Conservation (phyloP, 2,888 invertebrate species). For the Eubasilissa splendida region DNA sequence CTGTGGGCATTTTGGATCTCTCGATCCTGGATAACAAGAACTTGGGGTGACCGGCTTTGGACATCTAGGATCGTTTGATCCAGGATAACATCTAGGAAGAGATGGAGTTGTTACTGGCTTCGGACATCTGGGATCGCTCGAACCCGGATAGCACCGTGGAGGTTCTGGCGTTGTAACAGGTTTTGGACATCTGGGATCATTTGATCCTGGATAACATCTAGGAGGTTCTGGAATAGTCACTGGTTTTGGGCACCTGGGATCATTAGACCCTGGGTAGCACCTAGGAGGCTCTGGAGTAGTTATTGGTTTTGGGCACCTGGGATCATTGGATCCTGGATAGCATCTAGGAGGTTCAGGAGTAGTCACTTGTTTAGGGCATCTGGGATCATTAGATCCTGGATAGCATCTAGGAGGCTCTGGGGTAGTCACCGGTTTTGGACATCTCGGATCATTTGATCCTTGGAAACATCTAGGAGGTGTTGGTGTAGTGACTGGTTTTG, state of each 20-base stretch:
- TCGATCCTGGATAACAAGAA: slow-evolving; percentile 62
- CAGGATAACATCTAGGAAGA: slow-evolving; percentile 59
- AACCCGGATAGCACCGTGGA: slow-evolving; percentile 62
- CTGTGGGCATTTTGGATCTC: slow-evolving; percentile 64
- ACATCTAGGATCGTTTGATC: slow-evolving; percentile 60
- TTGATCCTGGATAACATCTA: slow-evolving; percentile 61
- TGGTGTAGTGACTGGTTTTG: slow-evolving; percentile 47
- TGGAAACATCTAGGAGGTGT: slow-evolving; percentile 61
- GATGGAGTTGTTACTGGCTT: slow-evolving; percentile 57
- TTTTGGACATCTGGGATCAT: slow-evolving; percentile 63
- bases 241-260: slow-evolving; percentile 63
- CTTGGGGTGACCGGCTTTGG: slow-evolving; percentile 60
- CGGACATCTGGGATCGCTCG: slow-evolving; percentile 60
- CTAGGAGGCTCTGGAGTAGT: slow-evolving; percentile 52
- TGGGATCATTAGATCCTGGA: slow-evolving; percentile 62
- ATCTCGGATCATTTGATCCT: slow-evolving; percentile 60
- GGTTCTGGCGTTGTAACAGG: slow-evolving; percentile 57
- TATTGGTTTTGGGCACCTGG: slow-evolving; percentile 61
- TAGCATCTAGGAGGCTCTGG: slow-evolving; percentile 53
- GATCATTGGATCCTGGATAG: slow-evolving; percentile 62
- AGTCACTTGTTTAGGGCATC: slow-evolving; percentile 61
- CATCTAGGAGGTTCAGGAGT: slow-evolving; percentile 36
- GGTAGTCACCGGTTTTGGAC: slow-evolving; percentile 58
- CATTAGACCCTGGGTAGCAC: slow-evolving; percentile 61
- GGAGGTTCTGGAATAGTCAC: slow-evolving; percentile 51